Base-by-base conservation (phyloP, 2,113 vertebrate species). In the Calyptomena viridis region DNA sequence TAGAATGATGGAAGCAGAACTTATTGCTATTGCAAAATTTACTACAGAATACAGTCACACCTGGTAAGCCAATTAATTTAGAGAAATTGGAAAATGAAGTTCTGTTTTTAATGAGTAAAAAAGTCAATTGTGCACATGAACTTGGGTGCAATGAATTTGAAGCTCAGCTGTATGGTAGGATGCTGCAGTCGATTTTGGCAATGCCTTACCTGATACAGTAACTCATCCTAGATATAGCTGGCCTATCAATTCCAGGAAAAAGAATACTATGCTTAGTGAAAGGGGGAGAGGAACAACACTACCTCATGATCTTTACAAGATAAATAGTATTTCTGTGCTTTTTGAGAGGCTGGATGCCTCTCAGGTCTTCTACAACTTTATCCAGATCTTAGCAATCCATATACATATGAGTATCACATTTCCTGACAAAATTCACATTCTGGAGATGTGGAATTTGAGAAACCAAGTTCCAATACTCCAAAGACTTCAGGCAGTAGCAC, bases 401-500 rank as follows among this genome's bases (percentile, higher is more conserved):
- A 47, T 6, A 60, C 4, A 10, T 42, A 6, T 27, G 21, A 71
- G 5, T 46, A 39, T 47, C 0, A 1, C 5, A 5, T 50, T 80
- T 72, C 27, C 13, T 59, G 33, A 33, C 50, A 79, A 82, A 63
- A 94, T 76, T 67, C 31, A 31, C 9, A 3, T 58, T 87, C 10
- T 14, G 82, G 63, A 72, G 37, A 37, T 5, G 6, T 0, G 11
- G n/a, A 72, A 56, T 90, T 78, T 63, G 56, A 80, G 59, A 83
- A 74, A 52, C 4, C 20, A 85, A 73, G 42, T 50, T 46, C 20
- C 16, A 68, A 33, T 63, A 31, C 21, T 37, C 6, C 37, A 33
- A 53, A 42, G 31, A 30, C 35, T 75, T 88, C 16, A 33, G 63
- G 35, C 39, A 62, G 3, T 13, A 37, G 17, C 31, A 69, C 52